These are phyloP conservation scores for Phrixothrix hirtus DNA, from an alignment of 2,888 invertebrate species.

Conservation along the genomic window DNA sequence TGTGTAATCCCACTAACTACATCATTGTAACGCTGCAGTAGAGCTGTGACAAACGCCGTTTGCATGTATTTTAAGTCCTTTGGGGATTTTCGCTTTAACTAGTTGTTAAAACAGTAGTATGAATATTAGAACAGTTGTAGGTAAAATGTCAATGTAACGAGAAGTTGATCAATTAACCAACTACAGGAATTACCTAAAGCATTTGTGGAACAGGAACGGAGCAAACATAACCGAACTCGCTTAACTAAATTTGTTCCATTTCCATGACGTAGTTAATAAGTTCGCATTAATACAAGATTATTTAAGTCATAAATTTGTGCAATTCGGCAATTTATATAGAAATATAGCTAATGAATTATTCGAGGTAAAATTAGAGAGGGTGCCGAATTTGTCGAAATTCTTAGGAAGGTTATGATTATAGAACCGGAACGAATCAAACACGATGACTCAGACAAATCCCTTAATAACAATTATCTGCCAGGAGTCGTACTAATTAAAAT, in stretches of 20 bases:
- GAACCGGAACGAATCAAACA: not conserved
- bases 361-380: no score
- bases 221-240: no score
- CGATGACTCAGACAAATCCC: not conserved
- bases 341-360: no score
- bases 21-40: slow-evolving; percentile 19
- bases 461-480: not conserved
- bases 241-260: no score
- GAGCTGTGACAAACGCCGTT: slow-evolving; percentile 20
- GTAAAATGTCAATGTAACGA: slow-evolving; percentile 13
- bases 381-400: no score
- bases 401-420: no score
- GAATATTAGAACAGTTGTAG: slow-evolving; percentile 14
- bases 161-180: slow-evolving; percentile 16
- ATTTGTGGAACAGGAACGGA: not conserved
- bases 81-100: slow-evolving; percentile 22
- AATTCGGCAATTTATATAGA: no score
- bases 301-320: slow-evolving; percentile 14
- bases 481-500: not conserved
- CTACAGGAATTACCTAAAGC: not conserved
- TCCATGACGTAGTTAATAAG: slow-evolving; percentile 20
- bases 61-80: slow-evolving; percentile 19
- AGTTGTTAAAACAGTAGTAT: slow-evolving; percentile 16
- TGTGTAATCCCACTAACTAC: slow-evolving; percentile 19
- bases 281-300: slow-evolving; percentile 20